A percentile compares a stretch with the other conserved stretches of the same genome.
phyloP scores from a whole-genome alignment of 2,797 vertebrate species.

The Saguinus oedipus region DNA sequence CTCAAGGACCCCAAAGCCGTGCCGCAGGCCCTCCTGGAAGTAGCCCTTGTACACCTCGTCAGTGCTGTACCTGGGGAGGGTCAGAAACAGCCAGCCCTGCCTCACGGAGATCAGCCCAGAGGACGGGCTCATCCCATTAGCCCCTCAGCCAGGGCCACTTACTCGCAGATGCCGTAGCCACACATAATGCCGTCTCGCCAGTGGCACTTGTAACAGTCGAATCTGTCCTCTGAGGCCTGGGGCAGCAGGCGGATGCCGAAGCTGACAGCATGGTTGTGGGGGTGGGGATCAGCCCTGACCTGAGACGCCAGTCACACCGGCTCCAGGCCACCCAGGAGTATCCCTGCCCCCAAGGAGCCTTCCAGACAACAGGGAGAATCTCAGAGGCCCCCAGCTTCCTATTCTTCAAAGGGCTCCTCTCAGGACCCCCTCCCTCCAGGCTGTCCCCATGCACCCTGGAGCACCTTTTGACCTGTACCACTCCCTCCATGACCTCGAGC shows the following conservation, averaged over 20 bases:
- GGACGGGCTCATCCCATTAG: rapidly evolving
- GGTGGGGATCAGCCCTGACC: neutral
- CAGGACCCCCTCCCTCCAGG: neutral
- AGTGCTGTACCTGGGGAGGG: conserved; percentile 81
- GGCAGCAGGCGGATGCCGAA: conserved; percentile 87
- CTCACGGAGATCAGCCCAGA: neutral
- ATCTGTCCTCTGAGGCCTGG: conserved; percentile 77
- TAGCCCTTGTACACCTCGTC: conserved; percentile 86
- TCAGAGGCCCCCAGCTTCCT: neutral
- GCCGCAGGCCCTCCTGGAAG: conserved; percentile 81
- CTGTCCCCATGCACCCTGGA: rapidly evolving
- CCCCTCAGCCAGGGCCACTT: conserved; percentile 75
- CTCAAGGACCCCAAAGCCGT: conserved; percentile 86
- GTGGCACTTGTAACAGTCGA: conserved; percentile 89
- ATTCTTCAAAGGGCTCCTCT: neutral
- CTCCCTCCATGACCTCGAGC: neutral
- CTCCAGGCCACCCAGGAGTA: neutral
- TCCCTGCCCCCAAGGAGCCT: neutral
- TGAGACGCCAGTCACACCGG: neutral
- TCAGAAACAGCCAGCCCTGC: neutral
- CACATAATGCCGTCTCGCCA: conserved; percentile 84
- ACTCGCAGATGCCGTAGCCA: conserved; percentile 90
- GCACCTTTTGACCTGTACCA: neutral
- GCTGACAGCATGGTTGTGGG: conserved; percentile 40
- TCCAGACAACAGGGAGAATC: neutral